Conservation (phyloP, 2,797 vertebrate species). For the Sebastes umbrosus region DNA sequence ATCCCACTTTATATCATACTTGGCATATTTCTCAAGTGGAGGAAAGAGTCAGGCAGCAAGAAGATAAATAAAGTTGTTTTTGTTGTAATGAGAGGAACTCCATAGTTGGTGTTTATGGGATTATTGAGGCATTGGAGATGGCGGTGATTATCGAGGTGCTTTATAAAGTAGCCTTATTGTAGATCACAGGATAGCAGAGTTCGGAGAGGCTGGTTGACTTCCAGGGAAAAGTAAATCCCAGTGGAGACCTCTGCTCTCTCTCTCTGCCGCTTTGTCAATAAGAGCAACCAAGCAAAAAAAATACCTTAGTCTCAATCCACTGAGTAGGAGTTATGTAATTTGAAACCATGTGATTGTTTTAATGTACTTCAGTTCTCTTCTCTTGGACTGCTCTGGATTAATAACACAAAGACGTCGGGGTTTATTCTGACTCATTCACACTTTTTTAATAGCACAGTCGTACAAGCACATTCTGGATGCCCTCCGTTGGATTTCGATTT, state of each 20-base stretch:
- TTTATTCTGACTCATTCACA: slow-evolving; percentile 22
- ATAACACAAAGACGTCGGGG: not conserved
- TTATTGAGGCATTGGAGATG: slow-evolving; percentile 13
- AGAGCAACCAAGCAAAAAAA: slow-evolving; percentile 49
- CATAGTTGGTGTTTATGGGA: slow-evolving; percentile 28
- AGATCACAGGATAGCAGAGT: slow-evolving; percentile 20
- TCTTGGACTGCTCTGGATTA: not conserved
- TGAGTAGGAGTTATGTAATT: slow-evolving; percentile 37
- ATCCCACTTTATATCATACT: slow-evolving; percentile 18
- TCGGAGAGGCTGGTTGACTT: slow-evolving; percentile 30
- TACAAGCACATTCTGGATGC: not conserved
- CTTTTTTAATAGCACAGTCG: not conserved
- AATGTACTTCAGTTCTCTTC: not conserved
- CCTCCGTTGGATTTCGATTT: slow-evolving; percentile 29
- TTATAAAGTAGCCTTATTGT: slow-evolving; percentile 17
- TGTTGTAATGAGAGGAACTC: slow-evolving; percentile 30
- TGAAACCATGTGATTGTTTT: slow-evolving; percentile 29
- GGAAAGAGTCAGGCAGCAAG: not conserved
- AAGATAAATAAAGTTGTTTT: slow-evolving; percentile 10
- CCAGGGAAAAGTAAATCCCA: slow-evolving; percentile 43
- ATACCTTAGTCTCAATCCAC: slow-evolving; percentile 24
- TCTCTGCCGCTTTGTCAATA: slow-evolving; percentile 40
- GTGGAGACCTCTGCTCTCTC: slow-evolving; percentile 10
- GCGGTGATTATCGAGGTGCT: slow-evolving; percentile 27
- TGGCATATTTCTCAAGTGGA: slow-evolving; percentile 12